These are phyloP conservation scores for Fragum whitleyi DNA, from an alignment of 2,888 invertebrate species.

Conservation along the genomic window DNA sequence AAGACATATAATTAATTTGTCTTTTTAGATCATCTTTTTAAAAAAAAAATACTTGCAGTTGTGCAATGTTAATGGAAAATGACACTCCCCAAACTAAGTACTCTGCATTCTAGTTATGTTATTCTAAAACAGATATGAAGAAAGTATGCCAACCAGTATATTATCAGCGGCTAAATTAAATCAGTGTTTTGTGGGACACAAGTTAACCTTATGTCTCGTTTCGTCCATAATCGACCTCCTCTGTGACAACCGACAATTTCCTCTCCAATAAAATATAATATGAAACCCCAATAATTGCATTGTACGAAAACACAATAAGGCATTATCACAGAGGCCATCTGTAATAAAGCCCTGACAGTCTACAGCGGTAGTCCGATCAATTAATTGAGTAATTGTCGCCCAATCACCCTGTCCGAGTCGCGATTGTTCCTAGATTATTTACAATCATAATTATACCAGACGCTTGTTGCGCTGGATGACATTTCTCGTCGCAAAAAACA, in stretches of 20 bases:
- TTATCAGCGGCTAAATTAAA: background rate
- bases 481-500: slow-evolving; percentile 19
- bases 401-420: slow-evolving; percentile 5
- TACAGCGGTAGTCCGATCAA: background rate
- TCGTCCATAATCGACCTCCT: background rate
- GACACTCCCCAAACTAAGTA: no score
- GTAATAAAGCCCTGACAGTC: background rate
- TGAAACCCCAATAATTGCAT: slow-evolving; percentile 22
- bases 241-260: slow-evolving; percentile 17
- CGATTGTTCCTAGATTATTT: slow-evolving; percentile 31
- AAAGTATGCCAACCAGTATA: no score
- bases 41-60: no score
- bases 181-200: background rate
- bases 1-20: no score
- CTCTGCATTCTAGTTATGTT: no score
- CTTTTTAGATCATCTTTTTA: no score
- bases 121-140: no score
- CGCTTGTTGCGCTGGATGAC: slow-evolving; percentile 23
- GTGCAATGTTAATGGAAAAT: no score
- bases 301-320: slow-evolving; percentile 20
- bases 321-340: slow-evolving; percentile 7
- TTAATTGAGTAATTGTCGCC: slow-evolving; percentile 18
- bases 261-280: slow-evolving; percentile 21
- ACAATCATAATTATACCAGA: slow-evolving; percentile 21
- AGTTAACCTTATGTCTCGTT: slow-evolving; percentile 5